Conservation (phyloP, 1,140 invertebrate genomes). For the Phymorhynchus buccinoides region DNA sequence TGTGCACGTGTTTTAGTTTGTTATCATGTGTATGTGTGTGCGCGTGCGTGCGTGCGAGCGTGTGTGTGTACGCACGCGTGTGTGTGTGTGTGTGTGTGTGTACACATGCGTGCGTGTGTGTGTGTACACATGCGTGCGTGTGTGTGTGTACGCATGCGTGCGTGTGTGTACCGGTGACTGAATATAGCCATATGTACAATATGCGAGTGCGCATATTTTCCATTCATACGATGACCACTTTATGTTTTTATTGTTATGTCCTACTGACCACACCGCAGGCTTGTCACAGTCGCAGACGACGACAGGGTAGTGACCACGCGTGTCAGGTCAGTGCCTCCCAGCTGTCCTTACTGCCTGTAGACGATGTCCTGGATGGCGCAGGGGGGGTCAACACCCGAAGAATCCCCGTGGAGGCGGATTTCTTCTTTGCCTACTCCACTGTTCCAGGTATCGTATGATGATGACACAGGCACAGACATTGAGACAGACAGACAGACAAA, state of each 20-base stretch:
- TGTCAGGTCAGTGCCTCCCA: constrained; percentile 50
- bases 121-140: background rate
- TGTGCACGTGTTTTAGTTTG: background rate
- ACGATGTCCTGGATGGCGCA: constrained; percentile 47
- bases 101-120: background rate
- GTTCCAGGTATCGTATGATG: constrained; percentile 83
- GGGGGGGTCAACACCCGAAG: constrained; percentile 76
- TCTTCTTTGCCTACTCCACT: constrained; percentile 95
- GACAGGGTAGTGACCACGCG: constrained; percentile 60
- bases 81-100: background rate
- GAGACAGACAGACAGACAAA: no score
- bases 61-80: background rate
- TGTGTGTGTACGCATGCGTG: background rate
- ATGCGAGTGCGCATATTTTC: no score
- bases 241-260: background rate
- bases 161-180: no score
- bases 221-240: no score
- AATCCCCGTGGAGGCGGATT: constrained; percentile 94
- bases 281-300: constrained; percentile 58
- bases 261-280: constrained; percentile 47
- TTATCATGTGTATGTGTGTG: background rate
- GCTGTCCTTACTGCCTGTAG: constrained; percentile 47
- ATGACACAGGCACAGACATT: no score
- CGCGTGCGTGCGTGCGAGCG: background rate
- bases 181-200: no score